phyloP scores from a whole-genome alignment of 2,888 invertebrate genomes.

The Carterocephalus palaemon region DNA sequence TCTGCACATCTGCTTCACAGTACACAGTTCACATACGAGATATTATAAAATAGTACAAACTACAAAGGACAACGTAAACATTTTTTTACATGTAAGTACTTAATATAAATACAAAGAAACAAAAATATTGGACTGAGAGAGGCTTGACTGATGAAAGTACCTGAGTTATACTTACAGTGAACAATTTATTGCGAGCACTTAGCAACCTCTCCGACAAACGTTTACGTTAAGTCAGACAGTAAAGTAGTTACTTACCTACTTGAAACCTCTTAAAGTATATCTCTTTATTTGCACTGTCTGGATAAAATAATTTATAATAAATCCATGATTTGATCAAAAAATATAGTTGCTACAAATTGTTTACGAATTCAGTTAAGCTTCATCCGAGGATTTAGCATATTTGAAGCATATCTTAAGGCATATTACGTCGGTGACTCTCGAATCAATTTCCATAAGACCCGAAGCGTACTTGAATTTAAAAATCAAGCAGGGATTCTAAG shows the following conservation, averaged over 20 bases:
- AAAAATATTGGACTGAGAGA: conserved; percentile 17
- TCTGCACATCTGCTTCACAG: too few species aligned
- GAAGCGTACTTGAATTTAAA: conserved; percentile 53
- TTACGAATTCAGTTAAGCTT: neutral
- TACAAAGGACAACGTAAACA: too few species aligned
- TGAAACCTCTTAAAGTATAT: conserved; percentile 40
- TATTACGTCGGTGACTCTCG: conserved; percentile 40
- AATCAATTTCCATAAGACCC: conserved; percentile 60
- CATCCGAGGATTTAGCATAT: neutral
- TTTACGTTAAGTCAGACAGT: conserved; percentile 49
- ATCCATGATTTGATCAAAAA: too few species aligned
- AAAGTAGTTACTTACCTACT: conserved; percentile 46
- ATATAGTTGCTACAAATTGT: too few species aligned
- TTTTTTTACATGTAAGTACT: too few species aligned
- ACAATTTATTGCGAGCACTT: conserved; percentile 69
- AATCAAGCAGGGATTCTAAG: conserved; percentile 53
- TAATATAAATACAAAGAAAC: conserved; percentile 18
- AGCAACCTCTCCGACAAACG: conserved; percentile 51
- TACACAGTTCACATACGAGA: too few species aligned
- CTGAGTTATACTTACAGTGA: conserved; percentile 52
- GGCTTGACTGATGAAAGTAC: conserved; percentile 42
- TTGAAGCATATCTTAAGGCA: conserved; percentile 3
- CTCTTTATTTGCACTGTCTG: neutral
- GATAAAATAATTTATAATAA: neutral
- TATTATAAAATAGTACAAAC: too few species aligned